Evolutionary conservation across 2,797 vertebrate species (phyloP), one percentile per base, ranked within the genome.

Genomic region (Myripristis jacobus): DNA sequence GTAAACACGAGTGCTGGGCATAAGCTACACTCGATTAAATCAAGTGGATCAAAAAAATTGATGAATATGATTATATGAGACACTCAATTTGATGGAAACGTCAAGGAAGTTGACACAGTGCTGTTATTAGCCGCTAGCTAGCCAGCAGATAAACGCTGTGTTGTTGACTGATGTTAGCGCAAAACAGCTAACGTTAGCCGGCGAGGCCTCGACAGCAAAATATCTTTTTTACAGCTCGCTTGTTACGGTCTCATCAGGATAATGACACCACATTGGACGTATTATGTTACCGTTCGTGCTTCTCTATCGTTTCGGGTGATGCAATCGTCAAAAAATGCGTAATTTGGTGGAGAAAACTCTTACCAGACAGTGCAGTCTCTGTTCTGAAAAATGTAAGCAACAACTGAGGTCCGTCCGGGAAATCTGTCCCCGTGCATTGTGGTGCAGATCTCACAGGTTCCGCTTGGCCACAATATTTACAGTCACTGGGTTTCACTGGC

Each of bases 331-430:
- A 1, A 18, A 5, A 2, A 9, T 34, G 15, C 8, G 34, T 8
- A 24, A 3, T 22, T 38, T 24, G 10, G 22, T 1, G 5, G 54
- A 57, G 29, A 75, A 84, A 82, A 83, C 73, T 89, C 91, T 91
- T 85, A 91, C 91, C 89, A 67, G 29, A 31, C 29, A 31, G 83
- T 67, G 57, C 70, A 77, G 86, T 61, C 82, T 62, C 64, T 66
- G 24, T 79, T 70, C 65, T 22, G 61, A 38, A 47, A n/a, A 58
- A 76, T 87, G 31, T 60, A 70, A 79, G 60, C 63, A 84, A 78
- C 78, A 76, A 63, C 62, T 36, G 9, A 15, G n/a, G 86, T 93
- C 88, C 92, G 74, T 24, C 2, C 3, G 4, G 19, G 43, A 82
- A 84, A 78, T 43, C 25, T 41, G 71, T 91, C 92, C 91, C 85